Base-by-base conservation (phyloP, 2,797 vertebrate genomes). In the Balearica regulorum region DNA sequence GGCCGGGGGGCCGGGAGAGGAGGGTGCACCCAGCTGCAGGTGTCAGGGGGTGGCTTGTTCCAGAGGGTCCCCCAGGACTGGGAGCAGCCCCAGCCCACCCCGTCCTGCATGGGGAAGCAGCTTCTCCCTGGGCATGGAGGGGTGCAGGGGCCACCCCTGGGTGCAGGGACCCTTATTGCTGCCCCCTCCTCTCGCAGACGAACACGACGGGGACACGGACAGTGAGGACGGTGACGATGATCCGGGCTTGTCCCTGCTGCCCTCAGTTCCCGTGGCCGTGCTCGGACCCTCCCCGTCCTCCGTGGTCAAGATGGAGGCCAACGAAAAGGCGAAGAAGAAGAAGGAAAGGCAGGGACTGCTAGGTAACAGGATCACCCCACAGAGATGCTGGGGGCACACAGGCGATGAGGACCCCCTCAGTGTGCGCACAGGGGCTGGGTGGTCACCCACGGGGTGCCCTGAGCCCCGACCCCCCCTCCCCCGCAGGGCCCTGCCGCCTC, bases 241-340 rank as follows among this genome's bases (percentile, higher is more conserved):
- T 89, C 97, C 71, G 61, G 98, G 98, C 48, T 97, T 98, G 62
- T 86, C 93, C 3, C 89, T 98, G 70, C 98, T 94, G 5, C 22
- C 96, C 0, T 13, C 97, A 3, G 78, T 97, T 33, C 93, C 98
- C 4, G 77, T 98, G n/a, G 96, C 98, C 0, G 37, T 98, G 94
- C 98, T 98, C 51, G 99, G 98, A 24, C 99, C 99, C 13, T 99
- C 99, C 16, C 99, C 99, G 0, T 99, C 99, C 16, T 99, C 99
- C 0, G 98, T 99, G 89, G 99, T 99, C 91, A 99, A 99, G 97
- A 99, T 99, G 97, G 99, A 99, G 96, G 99, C 99, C 97, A 99
- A 99, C 93, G 99, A 99, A 97, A 99, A 99, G 96, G 99, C 99
- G 33, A 99, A 99, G 97, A 99, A 99, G 97, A 99, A 99, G 97